Percentiles rank a stretch among this genome's conserved stretches.
Evolutionary conservation across 2,888 invertebrate species (phyloP).

Genomic region (Venusia cambrica): DNA sequence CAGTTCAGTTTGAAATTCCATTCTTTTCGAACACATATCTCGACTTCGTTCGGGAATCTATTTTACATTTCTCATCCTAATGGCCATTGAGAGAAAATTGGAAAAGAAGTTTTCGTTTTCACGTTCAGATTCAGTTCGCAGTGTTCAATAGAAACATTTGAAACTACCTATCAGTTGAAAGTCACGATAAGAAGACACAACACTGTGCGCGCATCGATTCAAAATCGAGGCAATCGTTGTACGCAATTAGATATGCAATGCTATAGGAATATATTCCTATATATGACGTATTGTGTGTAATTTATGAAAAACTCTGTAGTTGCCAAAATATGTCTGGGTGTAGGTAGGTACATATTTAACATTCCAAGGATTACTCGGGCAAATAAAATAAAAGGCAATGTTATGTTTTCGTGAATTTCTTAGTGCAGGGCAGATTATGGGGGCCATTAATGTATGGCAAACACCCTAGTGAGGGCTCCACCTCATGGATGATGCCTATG

Average conservation of each 20-base stretch:
- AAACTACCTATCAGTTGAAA: constrained; percentile 47
- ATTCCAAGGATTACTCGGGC: constrained; percentile 24
- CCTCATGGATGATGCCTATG: constrained; percentile 68
- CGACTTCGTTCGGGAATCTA: constrained; percentile 74
- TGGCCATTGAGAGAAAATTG: constrained; percentile 80
- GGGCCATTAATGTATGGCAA: constrained; percentile 62
- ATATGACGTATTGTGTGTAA: constrained; percentile 2
- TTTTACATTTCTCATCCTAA: constrained; percentile 81
- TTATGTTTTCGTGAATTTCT: constrained; percentile 49
- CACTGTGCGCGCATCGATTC: constrained; percentile 33
- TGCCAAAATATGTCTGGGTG: constrained; percentile 9
- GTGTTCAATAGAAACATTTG: constrained; percentile 50
- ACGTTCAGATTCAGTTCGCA: constrained; percentile 56
- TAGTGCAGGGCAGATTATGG: constrained; percentile 50
- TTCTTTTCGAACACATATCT: constrained; percentile 77
- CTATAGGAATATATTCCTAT: no score
- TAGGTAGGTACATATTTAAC: constrained; percentile 15
- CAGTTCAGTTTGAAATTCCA: constrained; percentile 72
- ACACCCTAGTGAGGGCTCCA: constrained; percentile 70
- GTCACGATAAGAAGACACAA: constrained; percentile 43
- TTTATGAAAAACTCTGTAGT: constrained; percentile 2
- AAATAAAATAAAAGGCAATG: constrained; percentile 40
- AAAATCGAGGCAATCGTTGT: constrained; percentile 20
- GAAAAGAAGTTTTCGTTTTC: constrained; percentile 75
- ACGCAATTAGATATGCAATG: constrained; percentile 23